These are phyloP conservation scores for Drosophila albomicans DNA, from an alignment of 1,140 invertebrate species.

Conservation along the genomic window DNA sequence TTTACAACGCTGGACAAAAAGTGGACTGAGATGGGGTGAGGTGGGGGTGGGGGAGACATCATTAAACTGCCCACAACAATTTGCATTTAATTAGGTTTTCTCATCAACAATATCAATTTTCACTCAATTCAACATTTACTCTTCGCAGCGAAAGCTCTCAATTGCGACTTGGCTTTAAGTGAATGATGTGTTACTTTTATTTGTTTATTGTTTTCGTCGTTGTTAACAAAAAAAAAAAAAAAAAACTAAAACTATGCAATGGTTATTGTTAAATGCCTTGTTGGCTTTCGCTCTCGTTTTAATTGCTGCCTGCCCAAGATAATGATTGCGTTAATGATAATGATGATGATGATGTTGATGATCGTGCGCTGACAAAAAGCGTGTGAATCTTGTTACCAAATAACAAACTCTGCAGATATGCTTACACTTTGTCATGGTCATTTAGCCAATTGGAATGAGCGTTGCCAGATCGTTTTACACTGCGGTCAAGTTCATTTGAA, in stretches of 20 bases:
- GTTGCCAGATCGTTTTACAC: conserved; percentile 18
- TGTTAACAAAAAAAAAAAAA: conserved; percentile 12
- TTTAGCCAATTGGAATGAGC: background rate
- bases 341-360: conserved; percentile 28
- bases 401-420: conserved; percentile 30
- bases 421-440: conserved; percentile 46
- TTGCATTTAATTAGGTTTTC: conserved; percentile 63
- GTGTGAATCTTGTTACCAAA: conserved; percentile 63
- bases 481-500: conserved; percentile 28
- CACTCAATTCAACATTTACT: conserved; percentile 54
- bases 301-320: conserved; percentile 64
- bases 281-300: conserved; percentile 70
- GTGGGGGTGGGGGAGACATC: background rate
- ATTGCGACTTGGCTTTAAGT: conserved; percentile 17
- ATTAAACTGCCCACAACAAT: conserved; percentile 35
- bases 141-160: conserved; percentile 57
- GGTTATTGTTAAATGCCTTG: conserved; percentile 56
- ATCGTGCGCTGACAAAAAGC: conserved; percentile 41
- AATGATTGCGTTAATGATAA: conserved; percentile 46
- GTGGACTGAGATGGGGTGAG: background rate
- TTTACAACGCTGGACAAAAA: background rate
- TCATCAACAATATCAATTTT: conserved; percentile 59
- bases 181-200: conserved; percentile 12
- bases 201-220: conserved; percentile 35
- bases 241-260: conserved; percentile 43